phyloP scores from a whole-genome alignment of 1,140 invertebrate genomes.

The Drosophila insularis region DNA sequence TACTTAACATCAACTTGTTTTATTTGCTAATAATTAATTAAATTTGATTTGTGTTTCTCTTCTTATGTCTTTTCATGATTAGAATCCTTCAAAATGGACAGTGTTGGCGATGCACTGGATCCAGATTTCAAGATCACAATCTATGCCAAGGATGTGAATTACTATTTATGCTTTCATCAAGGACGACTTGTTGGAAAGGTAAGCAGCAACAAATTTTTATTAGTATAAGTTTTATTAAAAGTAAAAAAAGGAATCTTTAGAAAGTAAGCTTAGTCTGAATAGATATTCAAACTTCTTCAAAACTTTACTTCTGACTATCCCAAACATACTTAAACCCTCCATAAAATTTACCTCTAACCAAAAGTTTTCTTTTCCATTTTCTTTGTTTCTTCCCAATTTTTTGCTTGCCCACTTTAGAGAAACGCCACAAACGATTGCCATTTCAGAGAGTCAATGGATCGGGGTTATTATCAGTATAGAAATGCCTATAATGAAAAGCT shows the following conservation, averaged over 20 bases:
- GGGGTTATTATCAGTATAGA: conserved; percentile 59
- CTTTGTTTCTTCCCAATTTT: background rate
- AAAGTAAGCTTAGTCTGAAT: too few species aligned
- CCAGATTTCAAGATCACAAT: conserved; percentile 73
- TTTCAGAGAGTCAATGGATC: conserved; percentile 64
- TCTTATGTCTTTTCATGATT: conserved; percentile 19
- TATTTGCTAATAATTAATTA: conserved; percentile 70
- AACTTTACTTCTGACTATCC: background rate
- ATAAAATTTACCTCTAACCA: background rate
- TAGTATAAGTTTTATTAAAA: too few species aligned
- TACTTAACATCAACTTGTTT: conserved; percentile 44
- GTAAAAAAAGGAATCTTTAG: too few species aligned
- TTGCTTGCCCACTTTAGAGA: conserved; percentile 45
- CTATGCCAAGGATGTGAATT: conserved; percentile 70
- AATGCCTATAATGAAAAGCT: conserved; percentile 60
- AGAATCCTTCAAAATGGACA: conserved; percentile 74
- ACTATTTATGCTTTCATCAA: conserved; percentile 71
- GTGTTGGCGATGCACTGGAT: conserved; percentile 66
- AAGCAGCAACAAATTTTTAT: conserved; percentile 21
- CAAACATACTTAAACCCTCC: background rate
- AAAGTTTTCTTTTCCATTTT: background rate
- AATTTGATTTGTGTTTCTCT: conserved; percentile 45
- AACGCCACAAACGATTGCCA: conserved; percentile 75
- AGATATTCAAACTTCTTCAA: background rate
- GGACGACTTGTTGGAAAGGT: conserved; percentile 79